Evolutionary conservation across 2,888 invertebrate genomes (phyloP).

Genomic region (Leucophenga maculata): DNA sequence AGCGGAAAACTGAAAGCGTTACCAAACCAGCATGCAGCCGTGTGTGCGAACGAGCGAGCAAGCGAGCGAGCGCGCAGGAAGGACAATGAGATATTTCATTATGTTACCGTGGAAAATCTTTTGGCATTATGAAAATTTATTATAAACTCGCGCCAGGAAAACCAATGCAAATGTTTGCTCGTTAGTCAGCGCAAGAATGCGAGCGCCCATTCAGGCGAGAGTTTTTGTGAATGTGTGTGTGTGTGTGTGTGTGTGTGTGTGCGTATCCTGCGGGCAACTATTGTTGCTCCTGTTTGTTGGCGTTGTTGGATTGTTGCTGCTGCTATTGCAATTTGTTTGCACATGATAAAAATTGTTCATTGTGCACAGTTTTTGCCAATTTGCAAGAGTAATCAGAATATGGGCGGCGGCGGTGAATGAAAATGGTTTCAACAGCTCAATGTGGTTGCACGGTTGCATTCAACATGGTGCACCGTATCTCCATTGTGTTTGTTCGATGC

Average conservation of each 20-base stretch:
- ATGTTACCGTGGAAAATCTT: slow-evolving; percentile 13
- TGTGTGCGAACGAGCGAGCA: too few species aligned
- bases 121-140: slow-evolving; percentile 19
- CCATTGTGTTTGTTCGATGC: too few species aligned
- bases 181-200: background rate
- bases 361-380: slow-evolving; percentile 13
- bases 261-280: background rate
- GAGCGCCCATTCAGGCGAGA: too few species aligned
- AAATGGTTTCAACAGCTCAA: background rate
- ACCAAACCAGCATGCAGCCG: too few species aligned
- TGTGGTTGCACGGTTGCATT: too few species aligned
- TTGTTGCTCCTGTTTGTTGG: slow-evolving; percentile 4
- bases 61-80: too few species aligned
- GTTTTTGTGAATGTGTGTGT: background rate
- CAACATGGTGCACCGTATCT: too few species aligned
- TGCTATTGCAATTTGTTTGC: slow-evolving; percentile 4
- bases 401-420: background rate
- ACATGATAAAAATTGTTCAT: background rate
- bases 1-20: too few species aligned
- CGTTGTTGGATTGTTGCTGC: background rate
- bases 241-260: background rate
- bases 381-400: background rate
- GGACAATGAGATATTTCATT: background rate
- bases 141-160: slow-evolving; percentile 8
- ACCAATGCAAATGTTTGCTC: slow-evolving; percentile 10